Evolutionary conservation across 2,113 vertebrate species (phyloP).

Genomic region (Microcebus tavaratra): DNA sequence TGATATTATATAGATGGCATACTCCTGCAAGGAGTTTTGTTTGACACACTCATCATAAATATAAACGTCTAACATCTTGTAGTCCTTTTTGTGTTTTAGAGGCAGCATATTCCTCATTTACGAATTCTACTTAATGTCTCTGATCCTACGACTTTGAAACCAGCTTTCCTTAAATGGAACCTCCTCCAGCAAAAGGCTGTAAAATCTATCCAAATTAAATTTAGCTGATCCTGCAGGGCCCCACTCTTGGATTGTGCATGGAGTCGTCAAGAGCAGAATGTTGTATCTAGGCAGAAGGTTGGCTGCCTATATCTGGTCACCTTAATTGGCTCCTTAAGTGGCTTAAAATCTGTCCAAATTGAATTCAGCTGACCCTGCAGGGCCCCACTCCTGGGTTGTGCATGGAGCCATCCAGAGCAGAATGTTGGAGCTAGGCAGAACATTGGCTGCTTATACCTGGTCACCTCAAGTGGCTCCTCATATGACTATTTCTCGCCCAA

Average conservation of each 20-base stretch:
- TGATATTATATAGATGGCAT: background rate
- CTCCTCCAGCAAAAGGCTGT: background rate
- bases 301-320: background rate
- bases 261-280: background rate
- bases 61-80: background rate
- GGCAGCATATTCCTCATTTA: background rate
- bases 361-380: background rate
- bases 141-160: background rate
- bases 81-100: background rate
- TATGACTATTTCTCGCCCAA: background rate
- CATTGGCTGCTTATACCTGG: background rate
- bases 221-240: background rate
- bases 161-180: background rate
- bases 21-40: background rate
- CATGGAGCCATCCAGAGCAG: background rate
- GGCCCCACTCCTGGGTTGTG: background rate
- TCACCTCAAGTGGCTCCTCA: background rate
- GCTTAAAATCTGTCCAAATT: background rate
- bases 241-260: background rate
- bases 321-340: no score
- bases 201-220: background rate
- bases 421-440: accelerated
- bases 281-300: accelerated
- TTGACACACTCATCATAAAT: background rate
- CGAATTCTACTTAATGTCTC: background rate